Evolutionary conservation across 2,113 vertebrate genomes (phyloP).

Genomic region (Alectura lathami): DNA sequence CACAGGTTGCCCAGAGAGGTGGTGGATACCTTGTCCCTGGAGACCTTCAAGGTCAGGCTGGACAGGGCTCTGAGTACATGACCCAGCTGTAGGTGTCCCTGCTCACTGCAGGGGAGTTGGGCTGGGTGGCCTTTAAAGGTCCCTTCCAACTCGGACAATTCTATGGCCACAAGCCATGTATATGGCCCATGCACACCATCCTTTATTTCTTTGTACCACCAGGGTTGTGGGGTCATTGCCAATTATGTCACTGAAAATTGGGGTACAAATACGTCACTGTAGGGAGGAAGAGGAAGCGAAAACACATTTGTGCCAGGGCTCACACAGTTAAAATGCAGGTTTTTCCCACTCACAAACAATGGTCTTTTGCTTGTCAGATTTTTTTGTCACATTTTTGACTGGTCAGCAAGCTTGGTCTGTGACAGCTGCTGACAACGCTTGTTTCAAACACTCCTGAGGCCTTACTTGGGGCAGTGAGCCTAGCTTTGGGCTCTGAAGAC

Average conservation of each 20-base stretch:
- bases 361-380: neutral
- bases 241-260: neutral
- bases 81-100: too few relatives aligned
- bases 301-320: neutral
- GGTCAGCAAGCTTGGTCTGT: neutral
- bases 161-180: neutral
- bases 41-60: too few relatives aligned
- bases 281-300: neutral
- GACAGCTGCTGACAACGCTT: neutral
- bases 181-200: accelerated
- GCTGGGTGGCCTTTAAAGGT: too few relatives aligned
- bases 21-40: too few relatives aligned
- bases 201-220: neutral
- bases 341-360: neutral
- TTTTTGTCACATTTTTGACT: neutral
- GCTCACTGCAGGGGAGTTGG: too few relatives aligned
- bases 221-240: neutral
- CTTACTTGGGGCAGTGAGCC: neutral
- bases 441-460: neutral
- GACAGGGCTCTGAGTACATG: too few relatives aligned
- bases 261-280: neutral
- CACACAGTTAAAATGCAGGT: accelerated
- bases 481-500: neutral
- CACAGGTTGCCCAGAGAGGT: too few relatives aligned
- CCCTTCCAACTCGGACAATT: too few relatives aligned